Evolutionary conservation across 1,140 invertebrate genomes (phyloP), one percentile per base, ranked within the genome.

Genomic region (Aphaenogaster rudis): DNA sequence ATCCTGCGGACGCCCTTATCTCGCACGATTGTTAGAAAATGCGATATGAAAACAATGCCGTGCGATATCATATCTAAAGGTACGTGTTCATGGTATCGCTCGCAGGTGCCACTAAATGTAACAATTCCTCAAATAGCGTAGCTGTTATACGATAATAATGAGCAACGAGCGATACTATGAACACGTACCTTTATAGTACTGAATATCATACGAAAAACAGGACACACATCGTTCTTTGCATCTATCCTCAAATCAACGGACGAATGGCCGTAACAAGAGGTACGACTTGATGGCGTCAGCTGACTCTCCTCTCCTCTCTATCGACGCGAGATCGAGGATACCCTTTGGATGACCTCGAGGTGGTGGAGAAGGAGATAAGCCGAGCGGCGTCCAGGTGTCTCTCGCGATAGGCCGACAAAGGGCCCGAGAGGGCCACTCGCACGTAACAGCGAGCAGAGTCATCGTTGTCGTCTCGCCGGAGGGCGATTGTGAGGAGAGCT

Each of bases 351-450:
- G 66, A 86, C 82, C 84, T 78, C 87, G 50, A 39, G 77, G 64
- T 80, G 85, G 61, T 21, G 63, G 86, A 21, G 78, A 86, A 74
- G 69, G 63, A 84, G 72, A 81, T 80, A 86, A 71, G 64, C 50
- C 54, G 66, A 90, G 77, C 67, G 82, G 85, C 78, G 63, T 77
- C 82, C 87, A 78, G 82, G 87, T 88, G 87, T 88, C 82, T 67
- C 48, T 59, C 63, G 85, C 71, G 74, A 88, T 86, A 66, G 64
- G 36, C 88, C 88, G 88, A 88, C 88, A 88, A 88, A 88, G 86
- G 48, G 57, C 48, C 33, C 78, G 79, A 87, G 57, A 67, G 63
- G 52, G 54, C 63, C 80, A 72, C 77, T 86, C 85, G 63, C 54
- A 79, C 63, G 52, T 79, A 78, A 84, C 48, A 76, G 76, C 50